A percentile compares a stretch with the other conserved stretches of the same genome.
phyloP scores from a whole-genome alignment of 1,140 invertebrate species.

The Cotesia typhae region DNA sequence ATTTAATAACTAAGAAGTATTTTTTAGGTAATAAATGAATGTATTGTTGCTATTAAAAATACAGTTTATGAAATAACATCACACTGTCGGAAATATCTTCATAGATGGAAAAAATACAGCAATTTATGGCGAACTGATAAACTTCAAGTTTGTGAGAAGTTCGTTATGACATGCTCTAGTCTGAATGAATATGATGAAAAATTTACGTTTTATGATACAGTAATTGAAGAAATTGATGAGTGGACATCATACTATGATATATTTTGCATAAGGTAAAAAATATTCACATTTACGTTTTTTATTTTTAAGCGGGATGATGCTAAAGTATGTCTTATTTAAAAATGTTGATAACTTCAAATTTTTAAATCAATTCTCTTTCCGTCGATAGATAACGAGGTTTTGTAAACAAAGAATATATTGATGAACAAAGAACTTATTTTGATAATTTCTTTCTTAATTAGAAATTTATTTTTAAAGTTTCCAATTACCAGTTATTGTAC shows the following conservation, averaged over 20 bases:
- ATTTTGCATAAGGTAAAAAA: constrained; percentile 68
- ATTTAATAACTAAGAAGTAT: not conserved
- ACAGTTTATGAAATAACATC: constrained; percentile 71
- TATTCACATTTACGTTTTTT: not conserved
- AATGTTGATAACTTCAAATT: no score
- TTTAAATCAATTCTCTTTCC: no score
- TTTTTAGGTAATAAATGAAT: constrained; percentile 71
- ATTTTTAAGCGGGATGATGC: not conserved
- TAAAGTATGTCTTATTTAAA: no score
- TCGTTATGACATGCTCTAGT: constrained; percentile 75
- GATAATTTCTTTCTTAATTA: no score
- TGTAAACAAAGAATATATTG: no score
- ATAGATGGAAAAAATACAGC: constrained; percentile 80
- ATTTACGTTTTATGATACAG: constrained; percentile 81
- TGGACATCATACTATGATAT: constrained; percentile 71
- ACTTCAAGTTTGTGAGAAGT: constrained; percentile 76
- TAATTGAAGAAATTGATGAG: constrained; percentile 75
- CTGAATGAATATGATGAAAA: constrained; percentile 83
- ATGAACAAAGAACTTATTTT: no score
- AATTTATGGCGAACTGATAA: constrained; percentile 87
- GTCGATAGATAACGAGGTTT: no score
- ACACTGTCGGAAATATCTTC: constrained; percentile 73
- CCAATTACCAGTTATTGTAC: no score
- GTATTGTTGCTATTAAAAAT: constrained; percentile 73
- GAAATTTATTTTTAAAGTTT: no score